A percentile compares a stretch with the other conserved stretches of the same genome.
Conservation (phyloP, 2,888 invertebrate species). For the Cyclophora punctaria region DNA sequence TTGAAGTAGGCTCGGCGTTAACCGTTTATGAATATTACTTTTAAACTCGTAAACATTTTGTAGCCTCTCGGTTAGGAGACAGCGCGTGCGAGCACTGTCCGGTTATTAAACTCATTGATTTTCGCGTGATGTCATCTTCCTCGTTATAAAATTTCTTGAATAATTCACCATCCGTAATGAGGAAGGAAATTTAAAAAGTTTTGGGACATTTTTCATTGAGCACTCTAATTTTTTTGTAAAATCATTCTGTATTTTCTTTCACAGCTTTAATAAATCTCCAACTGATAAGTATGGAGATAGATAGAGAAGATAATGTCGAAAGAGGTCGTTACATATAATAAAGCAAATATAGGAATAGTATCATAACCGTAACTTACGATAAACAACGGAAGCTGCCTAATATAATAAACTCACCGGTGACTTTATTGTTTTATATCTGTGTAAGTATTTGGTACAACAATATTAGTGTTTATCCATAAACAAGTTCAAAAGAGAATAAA, state of each 20-base stretch:
- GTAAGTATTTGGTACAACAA: too few species aligned
- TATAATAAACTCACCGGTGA: neutral
- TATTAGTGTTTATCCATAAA: too few species aligned
- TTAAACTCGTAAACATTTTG: neutral
- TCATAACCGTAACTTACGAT: conserved; percentile 22
- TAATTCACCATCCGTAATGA: conserved; percentile 37
- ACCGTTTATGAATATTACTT: neutral
- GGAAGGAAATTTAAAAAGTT: conserved; percentile 27
- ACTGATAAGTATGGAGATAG: conserved; percentile 11
- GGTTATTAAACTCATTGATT: conserved; percentile 47
- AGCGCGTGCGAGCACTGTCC: conserved; percentile 5
- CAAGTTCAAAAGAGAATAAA: too few species aligned
- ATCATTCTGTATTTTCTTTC: conserved; percentile 12
- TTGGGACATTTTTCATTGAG: conserved; percentile 17
- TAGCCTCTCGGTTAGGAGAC: neutral
- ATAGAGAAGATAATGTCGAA: conserved; percentile 5
- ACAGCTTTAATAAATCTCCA: conserved; percentile 13
- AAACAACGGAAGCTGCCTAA: conserved; percentile 5
- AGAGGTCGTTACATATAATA: conserved; percentile 6
- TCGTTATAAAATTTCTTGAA: conserved; percentile 41
- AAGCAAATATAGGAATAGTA: conserved; percentile 16
- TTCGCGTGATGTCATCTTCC: conserved; percentile 35
- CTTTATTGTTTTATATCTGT: too few species aligned
- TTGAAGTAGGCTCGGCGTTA: neutral
- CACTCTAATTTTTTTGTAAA: conserved; percentile 11